Evolutionary conservation across 2,797 vertebrate genomes (phyloP).

Genomic region (Glossophaga mutica): DNA sequence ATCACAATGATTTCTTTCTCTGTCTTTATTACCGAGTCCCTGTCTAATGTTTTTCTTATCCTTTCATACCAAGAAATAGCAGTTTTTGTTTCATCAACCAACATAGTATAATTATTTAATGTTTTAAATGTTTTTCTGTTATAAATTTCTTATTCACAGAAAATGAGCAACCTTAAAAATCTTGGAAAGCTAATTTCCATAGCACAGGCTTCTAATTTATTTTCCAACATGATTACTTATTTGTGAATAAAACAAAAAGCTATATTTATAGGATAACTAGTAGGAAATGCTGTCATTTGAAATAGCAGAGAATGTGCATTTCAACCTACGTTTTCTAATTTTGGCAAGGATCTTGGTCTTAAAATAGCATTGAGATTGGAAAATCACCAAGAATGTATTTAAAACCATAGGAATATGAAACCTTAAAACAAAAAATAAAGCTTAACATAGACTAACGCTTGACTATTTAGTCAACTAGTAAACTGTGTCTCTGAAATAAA

Average conservation of each 20-base stretch:
- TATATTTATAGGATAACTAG: conserved; percentile 36
- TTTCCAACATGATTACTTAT: conserved; percentile 37
- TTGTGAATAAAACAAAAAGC: conserved; percentile 43
- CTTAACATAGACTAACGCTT: conserved; percentile 43
- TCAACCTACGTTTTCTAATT: conserved; percentile 33
- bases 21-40: background rate
- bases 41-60: background rate
- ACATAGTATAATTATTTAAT: conserved; percentile 25
- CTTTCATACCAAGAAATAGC: background rate
- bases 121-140: conserved; percentile 15
- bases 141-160: conserved; percentile 23
- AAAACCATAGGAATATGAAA: conserved; percentile 39
- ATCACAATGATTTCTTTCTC: background rate
- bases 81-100: conserved; percentile 3
- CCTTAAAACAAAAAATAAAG: conserved; percentile 43
- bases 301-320: background rate
- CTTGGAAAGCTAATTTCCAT: conserved; percentile 49
- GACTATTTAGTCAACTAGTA: conserved; percentile 8
- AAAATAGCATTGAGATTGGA: conserved; percentile 52
- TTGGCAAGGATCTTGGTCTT: conserved; percentile 43
- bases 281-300: conserved; percentile 41
- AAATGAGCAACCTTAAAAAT: conserved; percentile 37
- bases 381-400: conserved; percentile 53
- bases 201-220: conserved; percentile 29
- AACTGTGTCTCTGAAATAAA: conserved; percentile 43